Evolutionary conservation across 2,113 vertebrate genomes (phyloP).

Genomic region (Nothobranchius furzeri): DNA sequence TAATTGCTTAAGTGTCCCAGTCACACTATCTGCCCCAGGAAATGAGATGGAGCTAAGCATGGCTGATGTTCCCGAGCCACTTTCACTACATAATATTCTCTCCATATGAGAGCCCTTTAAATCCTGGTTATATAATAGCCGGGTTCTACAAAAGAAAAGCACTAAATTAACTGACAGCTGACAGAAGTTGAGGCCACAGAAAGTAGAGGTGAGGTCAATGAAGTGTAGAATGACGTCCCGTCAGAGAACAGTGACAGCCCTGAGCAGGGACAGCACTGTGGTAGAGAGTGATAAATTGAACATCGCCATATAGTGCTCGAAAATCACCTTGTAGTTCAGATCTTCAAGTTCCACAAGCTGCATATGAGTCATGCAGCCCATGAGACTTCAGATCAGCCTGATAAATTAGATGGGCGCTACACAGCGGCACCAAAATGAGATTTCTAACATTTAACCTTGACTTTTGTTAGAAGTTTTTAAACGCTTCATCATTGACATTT

Average conservation of each 20-base stretch:
- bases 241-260: constrained; percentile 42
- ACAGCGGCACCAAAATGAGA: not conserved
- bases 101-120: constrained; percentile 17
- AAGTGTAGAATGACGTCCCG: constrained; percentile 43
- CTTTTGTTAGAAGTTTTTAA: not conserved
- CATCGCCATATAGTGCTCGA: constrained; percentile 4
- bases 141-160: constrained; percentile 42
- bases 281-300: constrained; percentile 53
- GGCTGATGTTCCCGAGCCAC: constrained; percentile 8
- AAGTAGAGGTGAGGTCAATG: constrained; percentile 40
- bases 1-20: not conserved
- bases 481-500: not conserved
- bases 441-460: not conserved
- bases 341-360: constrained; percentile 1
- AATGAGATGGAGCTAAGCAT: constrained; percentile 7
- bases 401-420: fast-evolving
- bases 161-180: constrained; percentile 54
- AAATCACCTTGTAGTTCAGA: constrained; percentile 24
- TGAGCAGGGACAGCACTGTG: constrained; percentile 35
- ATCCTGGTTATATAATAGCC: constrained; percentile 22
- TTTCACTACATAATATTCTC: constrained; percentile 18
- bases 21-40: not conserved
- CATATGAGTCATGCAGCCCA: constrained; percentile 17
- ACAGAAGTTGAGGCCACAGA: constrained; percentile 37
- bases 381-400: not conserved